These are phyloP conservation scores for Lepilemur ruficaudatus DNA, from an alignment of 2,797 vertebrate genomes.

Conservation along the genomic window DNA sequence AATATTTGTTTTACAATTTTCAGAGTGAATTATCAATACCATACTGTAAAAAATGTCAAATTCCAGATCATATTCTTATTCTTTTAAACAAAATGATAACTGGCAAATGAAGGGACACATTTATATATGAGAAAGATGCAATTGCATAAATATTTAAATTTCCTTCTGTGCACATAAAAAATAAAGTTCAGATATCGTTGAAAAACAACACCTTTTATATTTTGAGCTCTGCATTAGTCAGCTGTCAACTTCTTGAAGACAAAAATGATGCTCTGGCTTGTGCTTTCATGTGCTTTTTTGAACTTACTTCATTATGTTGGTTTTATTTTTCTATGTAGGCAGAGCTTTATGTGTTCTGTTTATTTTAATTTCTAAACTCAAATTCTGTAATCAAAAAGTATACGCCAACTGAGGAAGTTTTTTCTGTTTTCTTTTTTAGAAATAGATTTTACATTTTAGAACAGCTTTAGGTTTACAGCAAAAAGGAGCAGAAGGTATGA, in stretches of 20 bases:
- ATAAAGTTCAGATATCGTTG: neutral
- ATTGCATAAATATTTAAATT: constrained; percentile 17
- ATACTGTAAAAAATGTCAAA: neutral
- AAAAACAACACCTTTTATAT: neutral
- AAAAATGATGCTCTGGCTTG: neutral
- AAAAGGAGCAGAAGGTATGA: no score
- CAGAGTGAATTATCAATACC: constrained; percentile 22
- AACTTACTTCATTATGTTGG: neutral
- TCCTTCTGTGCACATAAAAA: neutral
- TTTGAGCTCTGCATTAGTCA: neutral
- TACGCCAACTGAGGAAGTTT: neutral
- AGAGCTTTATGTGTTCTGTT: neutral
- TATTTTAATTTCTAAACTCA: constrained; percentile 22
- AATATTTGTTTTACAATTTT: constrained; percentile 62
- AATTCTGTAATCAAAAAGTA: constrained; percentile 15
- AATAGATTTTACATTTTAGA: neutral
- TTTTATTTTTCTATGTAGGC: constrained; percentile 36
- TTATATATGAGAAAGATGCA: constrained; percentile 15
- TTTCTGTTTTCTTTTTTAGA: neutral
- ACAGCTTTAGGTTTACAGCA: neutral
- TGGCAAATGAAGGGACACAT: neutral
- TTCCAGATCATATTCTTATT: neutral
- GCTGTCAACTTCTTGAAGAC: neutral
- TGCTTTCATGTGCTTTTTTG: neutral
- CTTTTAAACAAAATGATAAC: neutral